Evolutionary conservation across 2,797 vertebrate genomes (phyloP).

Genomic region (Anabas testudineus): DNA sequence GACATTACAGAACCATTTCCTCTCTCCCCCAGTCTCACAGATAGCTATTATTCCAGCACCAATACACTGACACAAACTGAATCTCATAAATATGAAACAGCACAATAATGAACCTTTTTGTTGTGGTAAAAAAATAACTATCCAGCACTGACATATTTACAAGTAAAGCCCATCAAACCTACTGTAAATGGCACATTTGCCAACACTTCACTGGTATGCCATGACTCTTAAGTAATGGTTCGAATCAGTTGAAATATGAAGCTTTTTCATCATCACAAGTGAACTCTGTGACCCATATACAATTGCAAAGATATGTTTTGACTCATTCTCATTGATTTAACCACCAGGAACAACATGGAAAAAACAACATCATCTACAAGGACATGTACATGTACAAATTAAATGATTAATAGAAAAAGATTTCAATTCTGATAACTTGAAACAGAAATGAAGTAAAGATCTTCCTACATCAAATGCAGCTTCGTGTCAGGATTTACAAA

Average conservation of each 20-base stretch:
- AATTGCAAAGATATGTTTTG: too few relatives aligned
- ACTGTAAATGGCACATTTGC: conserved; percentile 3
- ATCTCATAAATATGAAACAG: conserved; percentile 32
- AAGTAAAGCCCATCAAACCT: background rate
- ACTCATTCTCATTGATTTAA: too few relatives aligned
- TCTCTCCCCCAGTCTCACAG: conserved; percentile 20
- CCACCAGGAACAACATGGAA: background rate
- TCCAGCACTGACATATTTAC: conserved; percentile 4
- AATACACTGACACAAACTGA: conserved; percentile 25
- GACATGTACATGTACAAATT: too few relatives aligned
- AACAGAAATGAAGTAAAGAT: background rate
- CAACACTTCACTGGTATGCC: conserved; percentile 8
- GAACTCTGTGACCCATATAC: conserved; percentile 29
- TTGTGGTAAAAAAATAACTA: conserved; percentile 19
- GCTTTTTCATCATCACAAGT: conserved; percentile 21
- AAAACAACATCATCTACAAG: background rate
- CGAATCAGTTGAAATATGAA: conserved; percentile 30
- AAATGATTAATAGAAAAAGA: too few relatives aligned
- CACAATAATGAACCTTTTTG: conserved; percentile 15
- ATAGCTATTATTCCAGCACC: conserved; percentile 31
- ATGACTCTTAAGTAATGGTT: conserved; percentile 15
- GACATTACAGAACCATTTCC: conserved; percentile 50
- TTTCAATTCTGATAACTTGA: background rate
- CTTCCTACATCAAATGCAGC: background rate
- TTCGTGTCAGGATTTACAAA: background rate